Evolutionary conservation across 2,888 invertebrate species (phyloP), one percentile per base, ranked within the genome.

Genomic region (Sepioteuthis lessoniana): DNA sequence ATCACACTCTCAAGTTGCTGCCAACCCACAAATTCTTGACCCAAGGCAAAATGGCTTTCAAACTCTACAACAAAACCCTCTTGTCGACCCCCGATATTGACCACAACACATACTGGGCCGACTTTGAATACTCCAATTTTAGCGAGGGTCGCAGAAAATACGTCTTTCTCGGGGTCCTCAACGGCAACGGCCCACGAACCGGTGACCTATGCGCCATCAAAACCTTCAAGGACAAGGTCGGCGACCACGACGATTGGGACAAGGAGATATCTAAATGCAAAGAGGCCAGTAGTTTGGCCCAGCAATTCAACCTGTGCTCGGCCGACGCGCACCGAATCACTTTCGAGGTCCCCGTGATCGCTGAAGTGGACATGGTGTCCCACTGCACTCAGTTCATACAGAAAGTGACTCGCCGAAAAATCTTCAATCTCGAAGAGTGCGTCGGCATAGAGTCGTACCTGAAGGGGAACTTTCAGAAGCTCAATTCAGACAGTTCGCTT

Each of bases 181-280:
- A 96, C 91, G 96, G 96, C 3, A 94, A 94, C 13, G 96, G 96
- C 2, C 95, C 96, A 8, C 94, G 95, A 92, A 95, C 95, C 90
- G 96, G 96, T 19, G 95, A 95, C 37, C 95, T 95, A 90, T 96
- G 96, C 94, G 95, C 96, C 0, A 96, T 96, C 28, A 96, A 96
- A 93, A 95, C 95, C 16, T 95, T 95, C n/a, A 94, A 95, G 50
- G 94, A 95, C 90, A 94, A 95, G 0, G 94, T 94, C 31, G 95
- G 96, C 21, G 95, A 94, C 13, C 94, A 95, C 47, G 95, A 95
- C 28, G 95, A 96, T 92, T 95, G 95, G 95, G 93, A 95, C 25
- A 91, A 95, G 91, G 95, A 96, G 92, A 94, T 95, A 5, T 94
- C 94, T 46, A 95, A 95, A 93, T 94, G 95, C n/a, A 94, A 94